These are phyloP conservation scores for Peromyscus attwateri DNA, from an alignment of 2,797 vertebrate genomes.

Conservation along the genomic window DNA sequence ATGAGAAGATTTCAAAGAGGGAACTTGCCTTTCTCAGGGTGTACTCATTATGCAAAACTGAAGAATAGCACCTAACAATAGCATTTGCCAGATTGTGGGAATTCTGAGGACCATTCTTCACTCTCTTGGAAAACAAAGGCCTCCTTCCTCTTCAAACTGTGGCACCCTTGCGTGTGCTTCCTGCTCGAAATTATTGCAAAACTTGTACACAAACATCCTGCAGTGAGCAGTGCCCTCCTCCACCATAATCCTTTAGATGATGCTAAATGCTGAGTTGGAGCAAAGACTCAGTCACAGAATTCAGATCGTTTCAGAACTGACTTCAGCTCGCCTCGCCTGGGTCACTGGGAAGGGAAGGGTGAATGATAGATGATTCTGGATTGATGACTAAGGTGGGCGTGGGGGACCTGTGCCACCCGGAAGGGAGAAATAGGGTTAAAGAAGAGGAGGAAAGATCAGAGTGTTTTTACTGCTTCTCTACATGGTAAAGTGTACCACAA, in stretches of 20 bases:
- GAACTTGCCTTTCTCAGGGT: constrained; percentile 54
- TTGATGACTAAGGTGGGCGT: neutral
- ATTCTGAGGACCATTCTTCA: constrained; percentile 43
- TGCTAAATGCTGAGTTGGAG: neutral
- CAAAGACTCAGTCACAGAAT: neutral
- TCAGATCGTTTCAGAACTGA: neutral
- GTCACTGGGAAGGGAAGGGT: neutral
- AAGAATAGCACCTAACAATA: constrained; percentile 62
- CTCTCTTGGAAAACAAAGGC: constrained; percentile 32
- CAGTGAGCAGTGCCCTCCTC: neutral
- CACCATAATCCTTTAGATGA: neutral
- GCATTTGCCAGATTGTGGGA: constrained; percentile 32
- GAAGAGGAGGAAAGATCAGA: neutral
- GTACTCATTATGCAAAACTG: constrained; percentile 40
- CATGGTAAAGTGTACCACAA: neutral
- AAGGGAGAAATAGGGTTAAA: neutral
- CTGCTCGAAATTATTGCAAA: neutral
- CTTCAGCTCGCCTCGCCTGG: neutral
- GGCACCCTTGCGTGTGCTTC: neutral
- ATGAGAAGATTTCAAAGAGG: constrained; percentile 69
- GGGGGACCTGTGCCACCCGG: neutral
- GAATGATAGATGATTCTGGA: neutral
- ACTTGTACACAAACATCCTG: neutral
- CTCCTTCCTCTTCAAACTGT: neutral
- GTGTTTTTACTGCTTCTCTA: neutral